phyloP scores from a whole-genome alignment of 2,888 invertebrate species.

The Acanthosoma haemorrhoidale region DNA sequence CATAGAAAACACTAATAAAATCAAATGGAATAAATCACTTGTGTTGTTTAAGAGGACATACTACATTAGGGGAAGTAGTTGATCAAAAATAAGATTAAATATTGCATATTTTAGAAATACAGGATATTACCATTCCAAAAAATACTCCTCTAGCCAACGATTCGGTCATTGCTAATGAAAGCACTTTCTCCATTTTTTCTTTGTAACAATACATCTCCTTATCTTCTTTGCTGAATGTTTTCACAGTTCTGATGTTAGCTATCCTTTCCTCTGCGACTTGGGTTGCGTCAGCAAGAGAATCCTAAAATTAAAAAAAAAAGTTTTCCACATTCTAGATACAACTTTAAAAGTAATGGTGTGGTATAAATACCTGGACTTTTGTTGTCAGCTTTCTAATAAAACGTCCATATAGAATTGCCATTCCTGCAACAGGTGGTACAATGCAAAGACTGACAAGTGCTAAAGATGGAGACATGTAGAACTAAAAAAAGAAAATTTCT shows the following conservation, averaged over 20 bases:
- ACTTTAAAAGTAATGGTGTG: not conserved
- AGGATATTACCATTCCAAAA: conserved; percentile 70
- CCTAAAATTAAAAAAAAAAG: conserved; percentile 47
- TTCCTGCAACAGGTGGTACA: conserved; percentile 82
- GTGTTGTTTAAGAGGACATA: not conserved
- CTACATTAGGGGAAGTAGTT: no score
- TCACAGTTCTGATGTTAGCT: conserved; percentile 86
- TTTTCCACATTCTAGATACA: not conserved
- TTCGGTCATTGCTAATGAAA: conserved; percentile 78
- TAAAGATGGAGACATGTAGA: conserved; percentile 85
- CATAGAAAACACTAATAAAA: not conserved
- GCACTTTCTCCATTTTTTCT: conserved; percentile 61
- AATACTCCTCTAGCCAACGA: conserved; percentile 81
- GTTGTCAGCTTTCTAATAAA: conserved; percentile 80
- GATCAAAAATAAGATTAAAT: not conserved
- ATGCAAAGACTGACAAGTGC: conserved; percentile 79
- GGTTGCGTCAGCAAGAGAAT: conserved; percentile 54
- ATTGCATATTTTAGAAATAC: not conserved
- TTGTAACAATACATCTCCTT: conserved; percentile 68
- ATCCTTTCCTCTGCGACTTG: conserved; percentile 87
- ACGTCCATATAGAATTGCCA: conserved; percentile 76
- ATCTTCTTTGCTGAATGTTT: conserved; percentile 82
- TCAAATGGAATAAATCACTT: not conserved
- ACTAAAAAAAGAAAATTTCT: conserved; percentile 51
- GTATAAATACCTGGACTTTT: conserved; percentile 60